These are phyloP conservation scores for Antrozous pallidus DNA, from an alignment of 2,797 vertebrate genomes.

Conservation along the genomic window DNA sequence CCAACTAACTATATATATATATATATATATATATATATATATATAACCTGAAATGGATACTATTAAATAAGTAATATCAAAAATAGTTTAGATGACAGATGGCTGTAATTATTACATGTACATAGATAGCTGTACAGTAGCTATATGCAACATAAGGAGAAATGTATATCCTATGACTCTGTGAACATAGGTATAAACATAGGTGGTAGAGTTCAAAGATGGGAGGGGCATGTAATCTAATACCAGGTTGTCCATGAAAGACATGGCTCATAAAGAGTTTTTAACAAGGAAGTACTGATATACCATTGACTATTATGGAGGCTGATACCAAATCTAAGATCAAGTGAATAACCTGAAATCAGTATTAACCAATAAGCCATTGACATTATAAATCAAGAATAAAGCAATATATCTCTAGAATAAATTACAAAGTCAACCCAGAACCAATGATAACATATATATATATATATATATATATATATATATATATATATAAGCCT, in stretches of 20 bases:
- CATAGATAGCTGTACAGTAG: not conserved
- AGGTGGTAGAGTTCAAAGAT: not conserved
- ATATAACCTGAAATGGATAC: conserved; percentile 25
- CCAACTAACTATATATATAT: no score
- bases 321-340: not conserved
- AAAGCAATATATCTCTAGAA: not conserved
- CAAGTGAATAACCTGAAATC: not conserved
- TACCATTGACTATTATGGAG: not conserved
- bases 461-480: no score
- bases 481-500: no score
- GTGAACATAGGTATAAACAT: not conserved
- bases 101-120: not conserved
- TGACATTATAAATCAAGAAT: not conserved
- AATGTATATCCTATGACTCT: not conserved
- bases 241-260: not conserved
- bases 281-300: not conserved
- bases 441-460: not conserved
- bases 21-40: not conserved
- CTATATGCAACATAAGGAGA: not conserved
- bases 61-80: conserved; percentile 41
- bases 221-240: accelerated
- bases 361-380: not conserved
- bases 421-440: not conserved
- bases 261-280: not conserved
- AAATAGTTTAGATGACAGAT: conserved; percentile 30